Evolutionary conservation across 2,888 invertebrate genomes (phyloP), one percentile per base, ranked within the genome.

Genomic region (Tiliacea citrago): DNA sequence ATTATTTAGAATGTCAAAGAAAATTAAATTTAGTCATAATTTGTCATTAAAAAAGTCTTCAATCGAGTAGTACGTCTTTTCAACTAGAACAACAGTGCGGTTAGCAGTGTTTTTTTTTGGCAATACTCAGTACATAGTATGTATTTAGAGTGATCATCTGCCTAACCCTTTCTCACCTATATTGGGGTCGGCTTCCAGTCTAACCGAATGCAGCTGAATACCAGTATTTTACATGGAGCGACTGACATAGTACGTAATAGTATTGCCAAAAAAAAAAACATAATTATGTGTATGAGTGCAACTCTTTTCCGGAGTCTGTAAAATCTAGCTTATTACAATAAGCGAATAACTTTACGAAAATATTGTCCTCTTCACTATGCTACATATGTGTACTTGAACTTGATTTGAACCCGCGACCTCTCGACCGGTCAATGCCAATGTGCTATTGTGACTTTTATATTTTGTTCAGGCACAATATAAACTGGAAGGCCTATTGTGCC

Each of bases 391-490:
- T 21, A 47, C 73, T 68, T 79, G 83, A 73, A 81, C 83, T 81
- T 73, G 68, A 58, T n/a, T 62, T 78, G 70, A 74, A 83, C 70
- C 61, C 47, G n/a, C 53, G 79, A 71, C 74, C 81, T 70, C 29
- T 13, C 47, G 35, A n/a, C 35, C 39, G 57, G 74, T 71, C 81
- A 83, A 73, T 79, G 79, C 9, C 74, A 68, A 71, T 71, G 70
- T 21, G 53, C 66, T 42, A 57, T 70, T 68, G 81, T 71, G 7
- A 24, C 63, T 65, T 47, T 42, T 70, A 58, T 63, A 60, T 29
- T 61, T 53, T 35, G 51, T 61, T 62, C 12, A 35, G n/a, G 7
- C 12, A 57, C 47, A 73, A 39, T 62, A 60, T 60, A 29, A n/a
- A 47, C 29, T 45, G 4, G 2, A 2, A 12, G 4, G 16, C 13